These are phyloP conservation scores for Drosophila melanogaster DNA, from an alignment of 1,140 invertebrate genomes.

Conservation along the genomic window Release_6_plus_ISO1_MT NC_004354.4:14196501-14197000, in stretches of 20 bases:
- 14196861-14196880: slow-evolving; percentile 88
- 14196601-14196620: slow-evolving; percentile 5
- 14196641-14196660: slow-evolving; percentile 19
- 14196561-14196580: slow-evolving; percentile 50
- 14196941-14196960: slow-evolving; percentile 87
- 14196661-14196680: slow-evolving; percentile 86
- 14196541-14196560: slow-evolving; percentile 67
- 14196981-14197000: slow-evolving; percentile 88
- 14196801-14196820: slow-evolving; percentile 86
- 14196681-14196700: slow-evolving; percentile 90
- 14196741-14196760: slow-evolving; percentile 87
- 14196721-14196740: slow-evolving; percentile 85
- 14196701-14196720: slow-evolving; percentile 86
- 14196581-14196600: slow-evolving; percentile 6
- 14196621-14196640: slow-evolving; percentile 56
- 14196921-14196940: slow-evolving; percentile 85
- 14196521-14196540: slow-evolving; percentile 87
- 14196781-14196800: slow-evolving; percentile 85
- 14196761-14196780: slow-evolving; percentile 84
- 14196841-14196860: slow-evolving; percentile 89
- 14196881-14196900: slow-evolving; percentile 88
- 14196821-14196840: slow-evolving; percentile 88
- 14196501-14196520: slow-evolving; percentile 85
- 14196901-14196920: slow-evolving; percentile 57
- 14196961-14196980: slow-evolving; percentile 83